Base-by-base conservation (phyloP, 23 tunicate species). In the Trididemnum clinides region DNA sequence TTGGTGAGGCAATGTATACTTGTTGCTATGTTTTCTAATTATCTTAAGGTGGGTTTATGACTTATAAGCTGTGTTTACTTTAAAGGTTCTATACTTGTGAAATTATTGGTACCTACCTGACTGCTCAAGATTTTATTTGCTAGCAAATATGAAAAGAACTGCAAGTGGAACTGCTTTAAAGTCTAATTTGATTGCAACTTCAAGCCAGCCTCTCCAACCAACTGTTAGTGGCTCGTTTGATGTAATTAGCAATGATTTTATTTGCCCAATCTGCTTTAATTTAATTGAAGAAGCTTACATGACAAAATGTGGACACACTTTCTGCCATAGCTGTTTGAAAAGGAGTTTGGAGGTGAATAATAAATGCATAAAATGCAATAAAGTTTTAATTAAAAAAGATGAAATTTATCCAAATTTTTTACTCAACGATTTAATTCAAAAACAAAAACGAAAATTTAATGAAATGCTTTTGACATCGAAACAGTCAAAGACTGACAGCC, bases 221-320 rank as follows among this genome's bases (percentile, higher is more conserved):
- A 35, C 91, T 25, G 85, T 92, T 1, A 64, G 66, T 51, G 97
- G 91, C 1, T 51, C 98, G 4, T 88, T 64, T 58, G 29, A 77
- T 0, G 64, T 32, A 22, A 88, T 88, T 27, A 88, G 85, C 75
- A 72, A 81, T 51, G 95, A 95, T 65, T 90, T 87, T 82, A 57
- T 83, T 34, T 95, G 99, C 64, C 89, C 95, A 33, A 95, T 95
- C 10, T 95, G 99, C 50, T 90, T 95, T 51, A 86, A 95, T 79
- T 33, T 91, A 34, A 84, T 96, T 21, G 90, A 91, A n/a, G 99
- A 96, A 39, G 91, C 99, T 27, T 88, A 96, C 70, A 88, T 96
- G 96, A 91, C 99, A 50, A 96, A 88, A 64, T 96, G 99, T 50
- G 99, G 99, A 3, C 99, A 96, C 69, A 90, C 99, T n/a, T 96